A percentile compares a stretch with the other conserved stretches of the same genome.
Evolutionary conservation across 1,140 invertebrate species (phyloP).

Genomic region (Paraescarpia echinospica): DNA sequence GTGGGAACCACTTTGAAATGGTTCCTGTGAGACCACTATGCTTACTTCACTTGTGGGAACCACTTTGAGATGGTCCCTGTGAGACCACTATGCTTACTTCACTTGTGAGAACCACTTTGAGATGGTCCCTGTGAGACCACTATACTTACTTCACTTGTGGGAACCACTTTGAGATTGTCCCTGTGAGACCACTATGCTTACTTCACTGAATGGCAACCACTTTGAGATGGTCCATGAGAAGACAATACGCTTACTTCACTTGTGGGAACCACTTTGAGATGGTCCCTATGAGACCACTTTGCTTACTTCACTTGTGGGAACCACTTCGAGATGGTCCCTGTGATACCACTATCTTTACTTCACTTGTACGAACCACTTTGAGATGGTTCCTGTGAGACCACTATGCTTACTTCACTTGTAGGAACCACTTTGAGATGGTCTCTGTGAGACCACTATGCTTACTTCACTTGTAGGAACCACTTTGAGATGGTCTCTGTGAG

Average conservation of each 20-base stretch:
- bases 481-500: background rate
- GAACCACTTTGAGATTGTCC: background rate
- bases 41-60: background rate
- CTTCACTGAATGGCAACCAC: background rate
- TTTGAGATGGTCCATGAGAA: conserved; percentile 8
- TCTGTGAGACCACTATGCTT: background rate
- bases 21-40: background rate
- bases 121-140: too few species aligned
- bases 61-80: conserved; percentile 13
- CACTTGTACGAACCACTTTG: background rate
- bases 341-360: background rate
- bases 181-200: background rate
- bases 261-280: too few species aligned
- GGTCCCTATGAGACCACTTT: background rate
- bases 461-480: background rate
- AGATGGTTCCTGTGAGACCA: background rate
- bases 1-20: background rate
- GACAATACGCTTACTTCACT: background rate
- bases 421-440: too few species aligned
- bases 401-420: too few species aligned
- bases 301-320: background rate
- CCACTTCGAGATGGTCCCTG: background rate
- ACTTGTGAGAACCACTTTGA: too few species aligned
- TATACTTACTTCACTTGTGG: background rate
- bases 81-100: background rate